These are phyloP conservation scores for Deroptyus accipitrinus DNA, from an alignment of 2,113 vertebrate genomes.

Conservation along the genomic window DNA sequence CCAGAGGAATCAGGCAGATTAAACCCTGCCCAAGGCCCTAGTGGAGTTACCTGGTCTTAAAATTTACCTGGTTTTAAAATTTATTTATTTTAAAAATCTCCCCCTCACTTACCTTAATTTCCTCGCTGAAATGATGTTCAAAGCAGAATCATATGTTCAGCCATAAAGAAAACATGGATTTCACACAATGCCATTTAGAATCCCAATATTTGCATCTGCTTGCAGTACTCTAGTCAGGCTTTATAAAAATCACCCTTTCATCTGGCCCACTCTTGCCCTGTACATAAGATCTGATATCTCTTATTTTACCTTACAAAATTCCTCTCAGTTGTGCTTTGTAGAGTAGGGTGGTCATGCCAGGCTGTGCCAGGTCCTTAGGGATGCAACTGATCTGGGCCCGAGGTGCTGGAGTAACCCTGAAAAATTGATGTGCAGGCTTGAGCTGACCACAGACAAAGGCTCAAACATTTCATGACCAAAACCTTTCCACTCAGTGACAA, in stretches of 20 bases:
- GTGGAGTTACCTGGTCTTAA: background rate
- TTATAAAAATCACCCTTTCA: background rate
- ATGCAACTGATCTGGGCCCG: accelerated
- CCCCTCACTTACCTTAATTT: background rate
- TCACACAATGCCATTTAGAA: background rate
- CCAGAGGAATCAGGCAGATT: background rate
- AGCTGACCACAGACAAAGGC: background rate
- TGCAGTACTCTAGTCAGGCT: background rate
- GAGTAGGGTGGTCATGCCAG: accelerated
- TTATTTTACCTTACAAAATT: background rate
- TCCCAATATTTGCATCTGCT: background rate
- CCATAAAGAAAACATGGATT: accelerated
- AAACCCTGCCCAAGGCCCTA: background rate
- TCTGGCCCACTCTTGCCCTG: background rate
- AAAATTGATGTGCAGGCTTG: background rate
- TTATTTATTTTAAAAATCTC: background rate
- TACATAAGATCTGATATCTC: background rate
- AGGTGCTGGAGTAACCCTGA: background rate
- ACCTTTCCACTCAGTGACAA: background rate
- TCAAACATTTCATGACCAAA: accelerated
- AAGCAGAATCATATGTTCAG: accelerated
- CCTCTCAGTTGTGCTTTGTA: accelerated
- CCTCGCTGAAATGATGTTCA: accelerated
- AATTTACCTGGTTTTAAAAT: background rate
- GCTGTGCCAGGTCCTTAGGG: background rate